Evolutionary conservation across 1,140 invertebrate genomes (phyloP), one percentile per base, ranked within the genome.

Genomic region (Lamellibrachia luymesi): DNA sequence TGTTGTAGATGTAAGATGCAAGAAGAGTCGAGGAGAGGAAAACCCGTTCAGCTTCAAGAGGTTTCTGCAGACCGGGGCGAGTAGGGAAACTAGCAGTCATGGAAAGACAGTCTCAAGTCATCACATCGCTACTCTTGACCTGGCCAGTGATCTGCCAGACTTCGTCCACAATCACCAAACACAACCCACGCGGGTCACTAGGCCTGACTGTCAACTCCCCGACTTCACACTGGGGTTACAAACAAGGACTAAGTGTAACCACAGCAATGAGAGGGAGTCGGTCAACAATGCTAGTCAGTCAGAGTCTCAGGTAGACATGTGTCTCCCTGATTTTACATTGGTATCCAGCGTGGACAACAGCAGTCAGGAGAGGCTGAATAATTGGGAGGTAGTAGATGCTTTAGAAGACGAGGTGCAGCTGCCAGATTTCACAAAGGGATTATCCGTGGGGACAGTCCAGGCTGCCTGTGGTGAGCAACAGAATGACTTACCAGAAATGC

Each of bases 31-130:
- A 51, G 49, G 90, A 90, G 94, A 95, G 92, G 95, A 94, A 90
- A 96, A 95, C 92, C 95, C 95, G 90, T 96, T 96, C 94, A 95
- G 95, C 13, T 96, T 96, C 92, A 96, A 96, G 93, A 95, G 95
- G 92, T 96, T 96, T 93, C 92, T 96, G 27, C 56, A 93, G 50
- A 50, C 90, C 27, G 51, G 51, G 22, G 52, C 56, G 51, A 50
- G 92, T 38, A 51, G 51, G 52, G 50, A 94, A 51, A 89, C 93
- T 92, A 91, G 91, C 92, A 93, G 92, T 27, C 91, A 93, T 50
- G 50, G 91, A 17, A 50, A 92, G 25, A 64, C 92, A 90, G 49
- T 89, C 2, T 22, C 64, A 22, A 2, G 64, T 80, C 64, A 22
- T 80, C 64, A 80, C 64, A 80, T 80, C 49, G 49, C 51, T n/a